Conservation (phyloP, 2,888 invertebrate species). For the Eupithecia exiguata region DNA sequence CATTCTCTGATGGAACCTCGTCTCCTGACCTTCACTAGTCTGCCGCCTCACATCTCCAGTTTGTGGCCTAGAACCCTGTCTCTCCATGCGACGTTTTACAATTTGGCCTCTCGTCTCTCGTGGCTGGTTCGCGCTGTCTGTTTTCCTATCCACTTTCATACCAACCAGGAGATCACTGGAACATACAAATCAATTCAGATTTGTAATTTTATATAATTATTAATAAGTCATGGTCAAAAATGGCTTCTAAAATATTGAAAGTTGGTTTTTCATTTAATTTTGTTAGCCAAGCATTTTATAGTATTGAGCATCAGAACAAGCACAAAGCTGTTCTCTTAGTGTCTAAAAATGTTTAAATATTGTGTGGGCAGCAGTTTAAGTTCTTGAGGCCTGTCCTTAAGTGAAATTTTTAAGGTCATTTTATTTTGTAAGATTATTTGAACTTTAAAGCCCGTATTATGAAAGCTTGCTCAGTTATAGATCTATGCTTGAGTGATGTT, state of each 20-base stretch:
- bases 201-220: background rate
- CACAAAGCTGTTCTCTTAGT: too few species aligned
- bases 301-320: background rate
- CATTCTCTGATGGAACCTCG: slow-evolving; percentile 58
- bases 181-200: slow-evolving; percentile 1
- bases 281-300: background rate
- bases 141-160: slow-evolving; percentile 89
- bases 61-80: slow-evolving; percentile 34
- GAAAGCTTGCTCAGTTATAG: too few species aligned
- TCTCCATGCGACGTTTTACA: slow-evolving; percentile 78
- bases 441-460: too few species aligned
- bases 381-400: too few species aligned
- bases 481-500: too few species aligned
- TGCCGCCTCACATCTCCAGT: slow-evolving; percentile 18
- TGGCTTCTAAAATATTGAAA: background rate
- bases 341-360: too few species aligned
- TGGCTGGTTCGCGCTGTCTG: slow-evolving; percentile 59
- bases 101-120: slow-evolving; percentile 76
- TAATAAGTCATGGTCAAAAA: background rate
- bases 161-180: slow-evolving; percentile 88
- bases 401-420: too few species aligned
- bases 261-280: background rate
- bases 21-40: slow-evolving; percentile 49
- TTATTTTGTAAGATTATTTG: too few species aligned
- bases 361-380: too few species aligned